Evolutionary conservation across 1,140 invertebrate genomes (phyloP).

Genomic region (Trialeurodes vaporariorum): DNA sequence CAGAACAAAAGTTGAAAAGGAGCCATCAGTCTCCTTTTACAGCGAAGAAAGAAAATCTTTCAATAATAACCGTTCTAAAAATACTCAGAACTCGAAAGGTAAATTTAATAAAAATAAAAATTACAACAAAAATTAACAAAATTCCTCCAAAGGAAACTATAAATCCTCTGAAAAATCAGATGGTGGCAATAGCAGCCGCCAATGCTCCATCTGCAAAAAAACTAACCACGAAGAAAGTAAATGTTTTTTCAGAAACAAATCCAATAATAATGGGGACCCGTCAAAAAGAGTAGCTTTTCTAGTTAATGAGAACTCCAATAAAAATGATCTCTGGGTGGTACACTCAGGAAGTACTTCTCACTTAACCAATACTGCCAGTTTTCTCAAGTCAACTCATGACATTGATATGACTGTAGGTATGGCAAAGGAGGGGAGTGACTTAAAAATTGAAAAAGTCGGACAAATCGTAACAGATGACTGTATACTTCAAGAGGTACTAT

Average conservation of each 20-base stretch:
- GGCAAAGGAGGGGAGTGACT: neutral
- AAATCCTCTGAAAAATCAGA: no score
- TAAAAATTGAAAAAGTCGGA: neutral
- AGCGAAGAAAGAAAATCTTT: no score
- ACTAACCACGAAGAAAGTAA: neutral
- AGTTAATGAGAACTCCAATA: neutral
- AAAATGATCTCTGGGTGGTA: neutral
- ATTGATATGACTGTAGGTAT: neutral
- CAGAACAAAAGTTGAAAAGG: no score
- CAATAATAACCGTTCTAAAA: no score
- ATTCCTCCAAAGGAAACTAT: no score
- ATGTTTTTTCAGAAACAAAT: neutral
- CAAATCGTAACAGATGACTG: neutral
- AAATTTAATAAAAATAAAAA: no score
- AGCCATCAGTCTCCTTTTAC: no score
- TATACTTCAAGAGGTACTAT: slow-evolving; percentile 2
- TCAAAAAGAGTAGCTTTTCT: neutral
- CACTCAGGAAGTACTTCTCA: neutral
- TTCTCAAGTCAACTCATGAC: neutral
- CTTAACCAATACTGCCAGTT: neutral
- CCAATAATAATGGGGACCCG: neutral
- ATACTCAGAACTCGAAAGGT: no score
- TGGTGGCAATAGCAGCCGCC: no score
- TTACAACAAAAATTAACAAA: no score
- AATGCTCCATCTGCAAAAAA: neutral